phyloP scores from a whole-genome alignment of 2,888 invertebrate genomes.

The Drosophila maculinotata region DNA sequence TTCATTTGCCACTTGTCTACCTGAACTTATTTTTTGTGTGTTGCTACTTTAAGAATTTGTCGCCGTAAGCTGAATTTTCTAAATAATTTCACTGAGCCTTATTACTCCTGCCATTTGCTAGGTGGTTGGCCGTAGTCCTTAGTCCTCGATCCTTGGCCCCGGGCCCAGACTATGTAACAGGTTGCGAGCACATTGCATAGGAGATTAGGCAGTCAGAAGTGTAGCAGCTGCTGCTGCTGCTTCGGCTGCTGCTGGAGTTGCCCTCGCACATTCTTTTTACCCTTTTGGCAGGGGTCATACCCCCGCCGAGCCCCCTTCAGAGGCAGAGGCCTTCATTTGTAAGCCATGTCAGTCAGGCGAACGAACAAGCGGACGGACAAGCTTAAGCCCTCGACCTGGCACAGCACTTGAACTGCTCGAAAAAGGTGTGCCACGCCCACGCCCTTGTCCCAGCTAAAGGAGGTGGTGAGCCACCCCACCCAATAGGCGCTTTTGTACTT shows the following conservation, averaged over 20 bases:
- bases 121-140: conserved; percentile 22
- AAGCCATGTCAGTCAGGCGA: conserved; percentile 70
- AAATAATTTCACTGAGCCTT: conserved; percentile 65
- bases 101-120: conserved; percentile 53
- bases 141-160: conserved; percentile 22
- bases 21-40: conserved; percentile 5
- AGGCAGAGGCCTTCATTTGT: conserved; percentile 63
- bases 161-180: conserved; percentile 56
- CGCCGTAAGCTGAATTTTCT: conserved; percentile 43
- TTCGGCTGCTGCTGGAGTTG: conserved; percentile 22
- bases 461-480: too few species aligned
- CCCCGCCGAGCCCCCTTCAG: neutral
- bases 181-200: conserved; percentile 66
- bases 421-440: conserved; percentile 35
- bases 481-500: conserved; percentile 63
- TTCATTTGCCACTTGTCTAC: neutral
- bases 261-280: conserved; percentile 46
- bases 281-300: conserved; percentile 47
- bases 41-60: conserved; percentile 11
- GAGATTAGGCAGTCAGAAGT: conserved; percentile 69
- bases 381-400: conserved; percentile 58
- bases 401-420: conserved; percentile 29
- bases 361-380: conserved; percentile 35
- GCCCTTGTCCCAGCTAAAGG: neutral
- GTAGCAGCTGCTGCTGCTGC: conserved; percentile 55